phyloP scores from a whole-genome alignment of 2,797 vertebrate species.

The Artibeus lituratus region DNA sequence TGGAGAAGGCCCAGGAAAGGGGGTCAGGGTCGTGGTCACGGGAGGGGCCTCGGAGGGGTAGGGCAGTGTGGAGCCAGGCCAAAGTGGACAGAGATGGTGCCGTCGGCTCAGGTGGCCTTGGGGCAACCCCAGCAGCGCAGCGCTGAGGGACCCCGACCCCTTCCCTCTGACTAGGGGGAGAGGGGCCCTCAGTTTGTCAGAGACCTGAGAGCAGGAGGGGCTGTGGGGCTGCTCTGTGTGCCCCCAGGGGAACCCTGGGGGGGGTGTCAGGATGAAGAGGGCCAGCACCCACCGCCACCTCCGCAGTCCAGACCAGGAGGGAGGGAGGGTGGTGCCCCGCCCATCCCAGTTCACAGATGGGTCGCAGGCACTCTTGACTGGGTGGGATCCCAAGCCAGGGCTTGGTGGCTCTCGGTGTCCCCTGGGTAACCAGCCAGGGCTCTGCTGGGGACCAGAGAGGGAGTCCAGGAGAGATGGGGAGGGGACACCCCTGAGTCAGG shows the following conservation, averaged over 20 bases:
- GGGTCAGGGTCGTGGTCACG: neutral
- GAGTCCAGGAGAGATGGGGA: neutral
- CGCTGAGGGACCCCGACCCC: neutral
- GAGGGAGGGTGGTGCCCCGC: accelerated
- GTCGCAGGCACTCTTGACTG: neutral
- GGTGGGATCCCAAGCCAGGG: neutral
- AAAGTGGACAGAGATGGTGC: accelerated
- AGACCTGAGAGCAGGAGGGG: accelerated
- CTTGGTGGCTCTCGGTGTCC: neutral
- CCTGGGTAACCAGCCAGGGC: neutral
- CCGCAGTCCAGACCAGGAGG: neutral
- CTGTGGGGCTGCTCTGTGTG: neutral
- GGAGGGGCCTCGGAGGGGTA: accelerated
- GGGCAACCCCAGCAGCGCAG: neutral
- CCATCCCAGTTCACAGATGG: neutral
- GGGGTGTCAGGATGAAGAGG: accelerated
- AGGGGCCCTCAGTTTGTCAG: neutral
- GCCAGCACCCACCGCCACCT: accelerated
- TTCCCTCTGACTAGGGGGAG: neutral
- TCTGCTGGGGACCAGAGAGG: neutral
- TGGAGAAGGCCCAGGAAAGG: neutral
- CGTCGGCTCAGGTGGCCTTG: accelerated
- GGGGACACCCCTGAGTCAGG: neutral
- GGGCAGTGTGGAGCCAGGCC: accelerated
- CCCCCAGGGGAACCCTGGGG: neutral